Base-by-base conservation (phyloP, 1,140 invertebrate species). In the Atta cephalotes region DNA sequence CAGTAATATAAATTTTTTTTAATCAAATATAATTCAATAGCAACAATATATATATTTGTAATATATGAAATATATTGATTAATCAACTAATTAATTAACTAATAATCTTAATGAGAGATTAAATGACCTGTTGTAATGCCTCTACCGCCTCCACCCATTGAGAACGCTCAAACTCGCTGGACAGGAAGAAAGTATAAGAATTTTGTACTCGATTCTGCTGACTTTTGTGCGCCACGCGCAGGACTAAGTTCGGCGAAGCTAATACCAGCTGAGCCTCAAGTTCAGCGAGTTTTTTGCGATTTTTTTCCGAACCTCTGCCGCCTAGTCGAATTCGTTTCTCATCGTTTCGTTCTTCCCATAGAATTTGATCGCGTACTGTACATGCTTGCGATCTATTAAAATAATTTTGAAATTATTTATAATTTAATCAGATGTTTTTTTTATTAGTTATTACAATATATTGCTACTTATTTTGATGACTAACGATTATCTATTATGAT, bases 111-210 rank as follows among this genome's bases (percentile, higher is more conserved):
- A 74, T 77, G 1, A 51, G 14, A 86, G 18, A 53, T 10, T 74
- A 5, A 63, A 21, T 51, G 4, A 95, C 94, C 91, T 95, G 95
- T 96, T 98, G 97, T 78, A 98, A 95, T 18, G 97, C 97, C 87
- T 97, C 96, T 85, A 99, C 98, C 4, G 98, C 98, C 94, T 99
- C 98, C 87, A 98, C 97, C 98, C 98, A 99, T 93, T 99, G 98
- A 65, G 97, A 97, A 81, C 98, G 96, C 95, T 99, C 98, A 94
- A 98, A 99, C 95, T 99, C 98, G 0, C 98, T 99, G 80, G 98
- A 98, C 87, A 99, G 96, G 94, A 99, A 98, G 94, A 99, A 98
- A 49, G 97, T 97, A 92, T 98, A 97, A 21, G 96, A 95, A 87
- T 95, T 95, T 78, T 96, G 96, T 82, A 94, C 95, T 88, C 97